A percentile compares a stretch with the other conserved stretches of the same genome.
These are phyloP conservation scores for Xestia xanthographa DNA, from an alignment of 2,888 invertebrate species.

Conservation along the genomic window DNA sequence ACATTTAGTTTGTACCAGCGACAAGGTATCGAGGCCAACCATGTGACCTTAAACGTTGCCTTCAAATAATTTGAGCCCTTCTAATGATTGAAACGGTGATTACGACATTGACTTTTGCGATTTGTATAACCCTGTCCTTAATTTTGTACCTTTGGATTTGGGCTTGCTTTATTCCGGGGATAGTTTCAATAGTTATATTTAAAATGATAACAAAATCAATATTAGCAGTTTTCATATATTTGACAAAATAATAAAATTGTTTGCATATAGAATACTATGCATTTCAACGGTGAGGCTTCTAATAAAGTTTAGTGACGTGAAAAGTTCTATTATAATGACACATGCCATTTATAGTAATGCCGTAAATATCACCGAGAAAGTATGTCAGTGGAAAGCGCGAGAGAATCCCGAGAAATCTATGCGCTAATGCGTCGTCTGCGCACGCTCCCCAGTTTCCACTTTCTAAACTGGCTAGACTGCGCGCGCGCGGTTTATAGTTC, in stretches of 20 bases:
- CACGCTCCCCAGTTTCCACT: slow-evolving; percentile 87
- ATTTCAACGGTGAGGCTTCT: background rate
- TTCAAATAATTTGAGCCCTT: slow-evolving; percentile 87
- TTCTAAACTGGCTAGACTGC: slow-evolving; percentile 87
- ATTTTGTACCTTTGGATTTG: slow-evolving; percentile 67
- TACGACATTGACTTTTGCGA: slow-evolving; percentile 87
- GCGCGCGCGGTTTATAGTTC: slow-evolving; percentile 84
- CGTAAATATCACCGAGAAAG: slow-evolving; percentile 78
- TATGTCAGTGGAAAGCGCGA: slow-evolving; percentile 90
- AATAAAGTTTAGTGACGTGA: slow-evolving; percentile 20
- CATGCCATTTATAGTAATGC: slow-evolving; percentile 51
- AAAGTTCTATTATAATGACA: slow-evolving; percentile 45
- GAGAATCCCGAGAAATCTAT: slow-evolving; percentile 90
- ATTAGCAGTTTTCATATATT: background rate
- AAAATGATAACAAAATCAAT: background rate
- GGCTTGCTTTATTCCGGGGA: slow-evolving; percentile 20
- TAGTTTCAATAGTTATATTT: background rate
- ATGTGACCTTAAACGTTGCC: slow-evolving; percentile 86
- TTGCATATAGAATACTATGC: background rate
- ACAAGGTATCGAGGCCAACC: slow-evolving; percentile 83
- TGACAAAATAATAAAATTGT: no score
- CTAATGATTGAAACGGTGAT: slow-evolving; percentile 84
- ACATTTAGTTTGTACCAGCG: slow-evolving; percentile 79
- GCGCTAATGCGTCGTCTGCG: slow-evolving; percentile 82
- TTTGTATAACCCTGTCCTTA: slow-evolving; percentile 80